Evolutionary conservation across 1,140 invertebrate species (phyloP).

Genomic region (Camponotus vicinus): DNA sequence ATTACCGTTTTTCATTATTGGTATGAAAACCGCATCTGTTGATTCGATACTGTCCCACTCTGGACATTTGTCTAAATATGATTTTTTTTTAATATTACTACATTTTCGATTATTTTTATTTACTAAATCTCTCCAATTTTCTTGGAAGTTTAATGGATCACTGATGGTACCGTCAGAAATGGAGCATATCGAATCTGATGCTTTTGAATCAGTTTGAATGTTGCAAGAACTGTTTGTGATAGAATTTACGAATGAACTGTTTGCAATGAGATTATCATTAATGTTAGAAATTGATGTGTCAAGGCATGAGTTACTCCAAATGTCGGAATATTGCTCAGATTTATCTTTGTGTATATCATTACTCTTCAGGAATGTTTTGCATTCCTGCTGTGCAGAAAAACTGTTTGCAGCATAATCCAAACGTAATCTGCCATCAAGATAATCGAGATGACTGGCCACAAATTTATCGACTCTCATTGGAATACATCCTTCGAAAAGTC

Average conservation of each 20-base stretch:
- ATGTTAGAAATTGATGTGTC: too few species aligned
- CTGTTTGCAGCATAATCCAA: slow-evolving; percentile 9
- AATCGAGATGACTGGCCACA: neutral
- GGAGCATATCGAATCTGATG: neutral
- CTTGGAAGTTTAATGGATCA: neutral
- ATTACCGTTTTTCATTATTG: slow-evolving; percentile 5
- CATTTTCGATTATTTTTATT: neutral
- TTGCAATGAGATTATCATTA: neutral
- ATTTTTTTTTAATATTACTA: neutral
- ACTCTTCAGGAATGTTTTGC: neutral
- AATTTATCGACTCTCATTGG: slow-evolving; percentile 37
- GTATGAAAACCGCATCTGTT: neutral
- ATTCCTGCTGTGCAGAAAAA: neutral
- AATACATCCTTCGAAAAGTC: neutral
- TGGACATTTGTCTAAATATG: slow-evolving; percentile 4
- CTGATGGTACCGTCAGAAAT: neutral
- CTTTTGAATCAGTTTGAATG: too few species aligned
- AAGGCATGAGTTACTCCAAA: neutral
- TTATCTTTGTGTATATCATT: neutral
- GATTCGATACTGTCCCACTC: neutral
- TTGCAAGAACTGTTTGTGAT: too few species aligned
- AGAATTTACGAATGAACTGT: neutral
- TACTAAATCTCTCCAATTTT: slow-evolving; percentile 4
- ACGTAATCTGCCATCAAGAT: neutral
- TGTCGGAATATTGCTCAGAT: neutral